Conservation (phyloP, 1,140 invertebrate genomes). For the Aphidius ervi region DNA sequence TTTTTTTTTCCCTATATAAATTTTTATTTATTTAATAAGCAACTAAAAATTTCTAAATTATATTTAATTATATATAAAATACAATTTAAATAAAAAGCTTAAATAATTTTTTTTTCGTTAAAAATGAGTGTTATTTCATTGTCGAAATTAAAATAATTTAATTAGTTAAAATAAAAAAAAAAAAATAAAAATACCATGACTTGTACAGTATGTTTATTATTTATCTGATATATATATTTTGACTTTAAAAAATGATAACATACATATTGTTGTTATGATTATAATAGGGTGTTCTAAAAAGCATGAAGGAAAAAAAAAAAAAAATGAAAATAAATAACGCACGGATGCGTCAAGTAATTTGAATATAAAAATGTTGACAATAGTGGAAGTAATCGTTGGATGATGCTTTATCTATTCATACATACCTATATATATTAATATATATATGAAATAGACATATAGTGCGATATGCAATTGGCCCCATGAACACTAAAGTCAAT, state of each 20-base stretch:
- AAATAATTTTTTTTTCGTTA: no score
- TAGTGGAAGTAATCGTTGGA: constrained; percentile 19
- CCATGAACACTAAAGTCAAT: constrained; percentile 34
- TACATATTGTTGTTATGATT: no score
- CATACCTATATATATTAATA: no score
- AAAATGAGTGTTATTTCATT: no score
- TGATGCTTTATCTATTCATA: no score
- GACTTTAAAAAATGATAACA: background rate
- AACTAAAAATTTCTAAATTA: no score
- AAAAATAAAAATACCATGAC: no score
- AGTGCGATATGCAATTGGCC: background rate
- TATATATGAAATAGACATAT: constrained; percentile 7
- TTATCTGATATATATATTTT: background rate
- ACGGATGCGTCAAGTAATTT: constrained; percentile 31
- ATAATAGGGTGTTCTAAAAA: constrained; percentile 3
- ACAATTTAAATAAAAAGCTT: no score
- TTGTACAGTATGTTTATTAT: background rate
- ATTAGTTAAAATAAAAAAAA: no score
- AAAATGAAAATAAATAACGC: constrained; percentile 17
- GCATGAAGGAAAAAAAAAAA: background rate
- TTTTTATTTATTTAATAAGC: background rate
- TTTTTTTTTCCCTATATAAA: background rate
- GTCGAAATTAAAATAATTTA: no score
- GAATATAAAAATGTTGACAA: constrained; percentile 24
- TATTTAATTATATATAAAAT: no score